These are phyloP conservation scores for Eubasilissa splendida DNA, from an alignment of 2,888 invertebrate genomes.

Conservation along the genomic window DNA sequence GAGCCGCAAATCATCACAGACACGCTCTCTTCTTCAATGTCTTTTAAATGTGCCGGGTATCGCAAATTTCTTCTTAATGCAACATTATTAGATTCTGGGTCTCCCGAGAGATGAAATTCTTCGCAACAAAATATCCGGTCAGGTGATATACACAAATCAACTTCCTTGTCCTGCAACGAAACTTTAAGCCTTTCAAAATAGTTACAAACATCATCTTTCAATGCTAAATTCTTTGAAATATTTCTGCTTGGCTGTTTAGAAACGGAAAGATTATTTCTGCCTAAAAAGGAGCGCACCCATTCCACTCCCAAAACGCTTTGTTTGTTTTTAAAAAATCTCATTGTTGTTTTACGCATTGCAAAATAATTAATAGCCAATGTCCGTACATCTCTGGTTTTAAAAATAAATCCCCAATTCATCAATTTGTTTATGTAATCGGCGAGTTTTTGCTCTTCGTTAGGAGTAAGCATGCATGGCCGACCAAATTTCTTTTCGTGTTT, in stretches of 20 bases:
- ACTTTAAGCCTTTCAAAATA: neutral
- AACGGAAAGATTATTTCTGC: neutral
- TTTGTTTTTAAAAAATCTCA: neutral
- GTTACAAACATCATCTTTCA: conserved; percentile 2
- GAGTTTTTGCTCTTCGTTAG: conserved; percentile 1
- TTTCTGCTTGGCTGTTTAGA: neutral
- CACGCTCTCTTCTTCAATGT: neutral
- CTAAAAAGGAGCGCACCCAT: conserved; percentile 4
- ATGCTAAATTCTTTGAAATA: conserved; percentile 9
- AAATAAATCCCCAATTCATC: conserved; percentile 4
- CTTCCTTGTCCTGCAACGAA: neutral
- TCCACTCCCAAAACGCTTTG: conserved; percentile 1
- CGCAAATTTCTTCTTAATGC: neutral
- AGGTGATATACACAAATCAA: neutral
- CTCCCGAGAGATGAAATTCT: conserved; percentile 11
- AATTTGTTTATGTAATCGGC: neutral
- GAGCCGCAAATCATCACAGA: conserved; percentile 16
- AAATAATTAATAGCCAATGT: neutral
- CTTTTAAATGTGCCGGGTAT: neutral
- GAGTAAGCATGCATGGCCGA: neutral
- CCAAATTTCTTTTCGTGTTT: conserved; percentile 30
- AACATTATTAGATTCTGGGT: neutral
- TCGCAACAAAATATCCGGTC: conserved; percentile 31
- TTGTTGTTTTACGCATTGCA: neutral
- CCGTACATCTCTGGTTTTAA: neutral